Evolutionary conservation across 2,888 invertebrate species (phyloP).

Genomic region (Xestoiulus laeticollis): DNA sequence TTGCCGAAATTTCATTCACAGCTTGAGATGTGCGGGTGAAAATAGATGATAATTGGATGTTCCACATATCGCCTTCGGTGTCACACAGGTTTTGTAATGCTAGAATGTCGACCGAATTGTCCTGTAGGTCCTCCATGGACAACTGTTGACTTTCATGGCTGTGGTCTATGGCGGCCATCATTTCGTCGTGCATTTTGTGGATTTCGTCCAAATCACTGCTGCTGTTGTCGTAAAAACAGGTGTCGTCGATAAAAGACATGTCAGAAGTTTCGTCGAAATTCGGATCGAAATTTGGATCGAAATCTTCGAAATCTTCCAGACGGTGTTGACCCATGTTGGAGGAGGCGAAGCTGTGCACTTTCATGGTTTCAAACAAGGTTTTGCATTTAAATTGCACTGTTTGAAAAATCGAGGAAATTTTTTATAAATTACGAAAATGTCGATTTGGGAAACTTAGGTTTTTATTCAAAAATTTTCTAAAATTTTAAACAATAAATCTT

Average conservation of each 20-base stretch:
- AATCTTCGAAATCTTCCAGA: not conserved
- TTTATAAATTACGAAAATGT: not conserved
- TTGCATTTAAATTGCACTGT: not conserved
- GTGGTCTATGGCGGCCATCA: not conserved
- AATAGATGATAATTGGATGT: not conserved
- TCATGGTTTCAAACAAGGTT: not conserved
- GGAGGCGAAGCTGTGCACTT: not conserved
- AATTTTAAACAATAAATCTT: no score
- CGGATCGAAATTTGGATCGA: not conserved
- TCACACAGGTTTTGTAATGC: not conserved
- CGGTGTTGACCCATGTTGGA: not conserved
- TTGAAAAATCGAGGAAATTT: not conserved
- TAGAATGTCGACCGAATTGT: not conserved
- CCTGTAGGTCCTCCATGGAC: not conserved
- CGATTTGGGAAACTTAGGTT: no score
- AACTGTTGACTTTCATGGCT: not conserved
- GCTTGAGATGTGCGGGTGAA: not conserved
- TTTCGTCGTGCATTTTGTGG: slow-evolving; percentile 7
- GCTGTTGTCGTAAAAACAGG: not conserved
- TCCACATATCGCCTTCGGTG: not conserved
- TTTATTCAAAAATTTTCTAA: no score
- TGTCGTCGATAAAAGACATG: not conserved
- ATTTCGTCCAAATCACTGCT: not conserved
- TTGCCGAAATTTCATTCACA: not conserved
- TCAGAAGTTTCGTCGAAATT: not conserved